phyloP scores from a whole-genome alignment of 37 sponge, comb jelly and placozoan species.

The Theonella swinhoei region DNA sequence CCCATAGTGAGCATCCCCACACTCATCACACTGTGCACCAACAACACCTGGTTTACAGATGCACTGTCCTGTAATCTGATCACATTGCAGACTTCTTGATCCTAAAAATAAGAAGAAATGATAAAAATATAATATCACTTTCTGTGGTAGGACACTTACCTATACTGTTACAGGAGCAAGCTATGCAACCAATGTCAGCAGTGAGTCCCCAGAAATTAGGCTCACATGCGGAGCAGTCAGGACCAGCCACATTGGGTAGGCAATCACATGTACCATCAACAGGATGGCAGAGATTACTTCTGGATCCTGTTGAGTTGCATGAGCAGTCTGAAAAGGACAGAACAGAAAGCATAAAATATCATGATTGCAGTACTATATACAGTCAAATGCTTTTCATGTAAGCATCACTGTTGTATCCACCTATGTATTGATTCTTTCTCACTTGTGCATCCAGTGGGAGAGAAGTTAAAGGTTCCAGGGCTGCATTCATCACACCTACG shows the following conservation, averaged over 20 bases:
- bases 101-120: constrained; percentile 22
- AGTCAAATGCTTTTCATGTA: background rate
- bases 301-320: constrained; percentile 46
- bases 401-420: background rate
- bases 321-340: constrained; percentile 17
- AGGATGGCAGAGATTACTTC: constrained; percentile 49
- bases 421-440: background rate
- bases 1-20: constrained; percentile 55
- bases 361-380: background rate
- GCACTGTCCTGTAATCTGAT: constrained; percentile 56
- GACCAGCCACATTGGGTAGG: constrained; percentile 46
- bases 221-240: constrained; percentile 53
- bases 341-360: background rate
- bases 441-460: constrained; percentile 60
- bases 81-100: constrained; percentile 31
- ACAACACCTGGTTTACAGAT: constrained; percentile 70
- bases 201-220: constrained; percentile 27
- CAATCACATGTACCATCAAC: constrained; percentile 72
- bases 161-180: constrained; percentile 51
- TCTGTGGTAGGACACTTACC: background rate
- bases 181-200: constrained; percentile 22
- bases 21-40: constrained; percentile 62
- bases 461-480: constrained; percentile 54
- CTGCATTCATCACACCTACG: constrained; percentile 70
- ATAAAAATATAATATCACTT: background rate